Conservation (phyloP, 2,113 vertebrate species). For the Phrynosoma blainvillii region DNA sequence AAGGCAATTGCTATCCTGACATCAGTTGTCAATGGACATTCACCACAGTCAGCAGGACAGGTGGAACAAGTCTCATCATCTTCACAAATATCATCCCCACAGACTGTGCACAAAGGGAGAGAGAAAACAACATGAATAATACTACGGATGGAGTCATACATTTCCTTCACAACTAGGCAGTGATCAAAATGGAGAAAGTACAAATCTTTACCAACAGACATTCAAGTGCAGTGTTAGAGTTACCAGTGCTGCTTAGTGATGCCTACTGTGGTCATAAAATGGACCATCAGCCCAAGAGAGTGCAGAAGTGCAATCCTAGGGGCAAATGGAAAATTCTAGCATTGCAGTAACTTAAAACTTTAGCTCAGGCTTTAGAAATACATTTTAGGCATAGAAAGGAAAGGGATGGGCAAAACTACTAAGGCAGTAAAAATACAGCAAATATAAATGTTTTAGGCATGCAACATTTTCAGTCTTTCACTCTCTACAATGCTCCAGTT, state of each 20-base stretch:
- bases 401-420: no score
- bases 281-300: no score
- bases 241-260: not conserved
- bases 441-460: no score
- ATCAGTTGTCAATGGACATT: slow-evolving; percentile 76
- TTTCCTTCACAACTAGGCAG: not conserved
- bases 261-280: no score
- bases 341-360: no score
- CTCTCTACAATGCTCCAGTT: no score
- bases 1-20: slow-evolving; percentile 76
- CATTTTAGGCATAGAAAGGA: no score
- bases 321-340: no score
- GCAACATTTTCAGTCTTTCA: no score
- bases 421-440: no score
- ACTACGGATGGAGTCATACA: not conserved
- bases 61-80: slow-evolving; percentile 80
- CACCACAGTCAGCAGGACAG: slow-evolving; percentile 83
- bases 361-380: no score
- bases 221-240: not conserved
- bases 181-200: not conserved
- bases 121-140: not conserved
- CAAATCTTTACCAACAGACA: not conserved
- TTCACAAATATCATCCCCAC: slow-evolving; percentile 81
- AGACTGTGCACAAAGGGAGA: slow-evolving; percentile 72
- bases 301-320: no score